Percentiles rank a stretch among this genome's conserved stretches.
These are phyloP conservation scores for Limnothrissa miodon DNA, from an alignment of 2,113 vertebrate genomes.

Conservation along the genomic window DNA sequence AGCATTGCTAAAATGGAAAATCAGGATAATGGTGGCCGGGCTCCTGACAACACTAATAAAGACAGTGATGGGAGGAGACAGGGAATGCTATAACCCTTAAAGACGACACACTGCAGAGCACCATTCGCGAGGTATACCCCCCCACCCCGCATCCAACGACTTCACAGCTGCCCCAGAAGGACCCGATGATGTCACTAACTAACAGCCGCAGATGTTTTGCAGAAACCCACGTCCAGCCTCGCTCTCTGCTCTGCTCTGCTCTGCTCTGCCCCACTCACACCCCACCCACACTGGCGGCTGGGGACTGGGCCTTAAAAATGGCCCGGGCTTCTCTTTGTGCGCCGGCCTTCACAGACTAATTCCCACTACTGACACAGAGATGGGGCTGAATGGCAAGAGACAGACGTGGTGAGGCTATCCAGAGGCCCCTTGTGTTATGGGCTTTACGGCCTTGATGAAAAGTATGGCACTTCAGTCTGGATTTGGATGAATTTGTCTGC, in stretches of 20 bases:
- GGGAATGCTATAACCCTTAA: conserved; percentile 37
- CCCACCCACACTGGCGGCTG: not conserved
- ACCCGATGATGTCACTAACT: conserved; percentile 53
- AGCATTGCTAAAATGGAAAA: not conserved
- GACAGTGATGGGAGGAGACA: conserved; percentile 17
- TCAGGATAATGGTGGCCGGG: conserved; percentile 3
- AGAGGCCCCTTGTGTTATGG: not conserved
- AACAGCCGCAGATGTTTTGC: conserved; percentile 58
- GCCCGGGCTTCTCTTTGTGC: not conserved
- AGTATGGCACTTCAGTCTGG: not conserved
- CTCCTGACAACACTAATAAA: conserved; percentile 3
- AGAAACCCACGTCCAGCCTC: conserved; percentile 33
- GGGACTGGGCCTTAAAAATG: not conserved
- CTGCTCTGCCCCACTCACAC: not conserved
- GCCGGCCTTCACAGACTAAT: not conserved
- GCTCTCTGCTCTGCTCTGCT: not conserved
- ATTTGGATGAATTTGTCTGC: not conserved
- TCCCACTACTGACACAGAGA: not conserved
- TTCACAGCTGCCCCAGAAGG: conserved; percentile 57
- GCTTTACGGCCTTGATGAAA: not conserved
- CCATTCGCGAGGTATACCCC: conserved; percentile 53
- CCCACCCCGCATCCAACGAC: conserved; percentile 42
- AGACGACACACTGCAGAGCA: conserved; percentile 49
- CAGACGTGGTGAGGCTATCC: not conserved
- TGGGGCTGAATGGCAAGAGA: not conserved